These are phyloP conservation scores for Polydrusus pterygomalis DNA, from an alignment of 2,888 invertebrate genomes.

Conservation along the genomic window DNA sequence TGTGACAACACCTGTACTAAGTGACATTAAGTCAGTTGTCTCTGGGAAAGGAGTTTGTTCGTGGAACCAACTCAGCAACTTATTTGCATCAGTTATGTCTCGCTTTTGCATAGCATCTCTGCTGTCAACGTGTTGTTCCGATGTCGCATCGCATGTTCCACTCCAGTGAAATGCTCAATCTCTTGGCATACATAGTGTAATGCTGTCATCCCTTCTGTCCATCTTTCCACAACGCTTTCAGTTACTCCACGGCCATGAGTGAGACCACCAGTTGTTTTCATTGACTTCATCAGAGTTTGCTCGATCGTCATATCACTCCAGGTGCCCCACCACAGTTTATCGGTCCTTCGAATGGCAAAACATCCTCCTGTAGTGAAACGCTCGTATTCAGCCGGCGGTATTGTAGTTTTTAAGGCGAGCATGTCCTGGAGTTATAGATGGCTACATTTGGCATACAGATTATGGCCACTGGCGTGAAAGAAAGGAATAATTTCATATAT, in stretches of 20 bases:
- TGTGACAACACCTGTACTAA: slow-evolving; percentile 52
- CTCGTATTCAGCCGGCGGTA: background rate
- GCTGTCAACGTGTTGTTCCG: background rate
- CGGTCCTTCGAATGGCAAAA: background rate
- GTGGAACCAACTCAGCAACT: background rate
- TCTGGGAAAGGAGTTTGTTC: slow-evolving; percentile 31
- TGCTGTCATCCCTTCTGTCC: slow-evolving; percentile 10
- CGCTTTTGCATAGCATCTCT: background rate
- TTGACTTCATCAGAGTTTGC: too few relatives aligned
- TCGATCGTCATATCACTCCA: slow-evolving; percentile 19
- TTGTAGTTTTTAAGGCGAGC: too few relatives aligned
- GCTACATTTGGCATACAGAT: too few relatives aligned
- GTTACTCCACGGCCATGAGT: background rate
- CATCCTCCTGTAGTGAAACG: background rate
- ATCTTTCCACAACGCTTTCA: too few relatives aligned
- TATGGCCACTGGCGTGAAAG: too few relatives aligned
- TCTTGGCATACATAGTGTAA: background rate
- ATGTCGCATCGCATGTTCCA: background rate
- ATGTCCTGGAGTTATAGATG: background rate
- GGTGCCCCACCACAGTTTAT: too few relatives aligned
- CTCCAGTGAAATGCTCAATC: background rate
- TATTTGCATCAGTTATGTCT: background rate
- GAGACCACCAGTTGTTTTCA: slow-evolving; percentile 13
- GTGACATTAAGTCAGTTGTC: slow-evolving; percentile 47
- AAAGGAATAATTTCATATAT: too few relatives aligned